Conservation (phyloP, 2,888 invertebrate genomes). For the Pyrrhia umbra region DNA sequence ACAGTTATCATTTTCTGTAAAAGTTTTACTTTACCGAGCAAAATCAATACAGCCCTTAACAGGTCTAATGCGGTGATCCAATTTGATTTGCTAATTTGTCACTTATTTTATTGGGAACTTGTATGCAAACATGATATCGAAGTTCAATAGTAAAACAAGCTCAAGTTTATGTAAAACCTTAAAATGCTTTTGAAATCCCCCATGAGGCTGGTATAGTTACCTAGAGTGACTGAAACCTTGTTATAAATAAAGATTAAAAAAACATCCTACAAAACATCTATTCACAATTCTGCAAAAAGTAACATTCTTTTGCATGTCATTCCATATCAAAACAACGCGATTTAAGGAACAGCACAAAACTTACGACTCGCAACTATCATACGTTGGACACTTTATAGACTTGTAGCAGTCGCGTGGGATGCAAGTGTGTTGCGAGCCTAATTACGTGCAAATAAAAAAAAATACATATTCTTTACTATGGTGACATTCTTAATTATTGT, state of each 20-base stretch:
- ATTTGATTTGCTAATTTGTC: too few species aligned
- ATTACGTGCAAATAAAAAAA: slow-evolving; percentile 33
- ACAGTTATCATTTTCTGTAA: background rate
- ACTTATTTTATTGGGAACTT: too few species aligned
- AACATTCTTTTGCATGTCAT: background rate
- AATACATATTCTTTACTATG: slow-evolving; percentile 19
- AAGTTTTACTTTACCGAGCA: background rate
- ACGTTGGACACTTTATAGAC: slow-evolving; percentile 36
- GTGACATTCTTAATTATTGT: slow-evolving; percentile 35
- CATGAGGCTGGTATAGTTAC: too few species aligned
- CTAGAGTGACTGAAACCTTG: too few species aligned
- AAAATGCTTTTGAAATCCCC: background rate
- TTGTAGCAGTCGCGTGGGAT: slow-evolving; percentile 33
- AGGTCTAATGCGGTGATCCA: too few species aligned
- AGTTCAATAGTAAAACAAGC: background rate
- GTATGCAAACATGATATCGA: too few species aligned
- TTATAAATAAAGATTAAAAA: background rate
- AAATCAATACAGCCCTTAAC: too few species aligned
- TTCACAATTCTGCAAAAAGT: background rate
- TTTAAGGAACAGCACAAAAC: slow-evolving; percentile 19
- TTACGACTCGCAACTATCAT: slow-evolving; percentile 13
- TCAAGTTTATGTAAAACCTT: background rate
- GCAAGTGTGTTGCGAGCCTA: slow-evolving; percentile 18
- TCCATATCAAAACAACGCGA: slow-evolving; percentile 17
- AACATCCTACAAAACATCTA: background rate